phyloP scores from a whole-genome alignment of 2,797 vertebrate species.

The Arctocebus calabarensis region DNA sequence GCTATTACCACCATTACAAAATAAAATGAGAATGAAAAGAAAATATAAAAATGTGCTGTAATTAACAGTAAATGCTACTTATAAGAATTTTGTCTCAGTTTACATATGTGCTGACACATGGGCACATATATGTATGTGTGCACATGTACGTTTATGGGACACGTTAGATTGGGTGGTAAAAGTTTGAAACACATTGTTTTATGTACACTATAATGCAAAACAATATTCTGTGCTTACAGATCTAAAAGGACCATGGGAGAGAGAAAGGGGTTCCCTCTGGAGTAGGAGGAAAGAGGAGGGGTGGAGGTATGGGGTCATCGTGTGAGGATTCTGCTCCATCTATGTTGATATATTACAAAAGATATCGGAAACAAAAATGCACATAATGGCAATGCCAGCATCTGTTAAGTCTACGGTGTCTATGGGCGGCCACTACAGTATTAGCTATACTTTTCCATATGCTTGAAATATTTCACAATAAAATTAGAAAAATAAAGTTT shows the following conservation, averaged over 20 bases:
- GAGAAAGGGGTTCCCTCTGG: neutral
- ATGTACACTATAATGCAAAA: neutral
- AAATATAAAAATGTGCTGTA: neutral
- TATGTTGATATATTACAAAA: neutral
- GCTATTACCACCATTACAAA: neutral
- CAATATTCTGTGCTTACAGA: neutral
- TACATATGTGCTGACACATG: neutral
- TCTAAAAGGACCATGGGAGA: neutral
- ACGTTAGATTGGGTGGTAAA: neutral
- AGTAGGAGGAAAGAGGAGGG: neutral
- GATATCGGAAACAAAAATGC: neutral
- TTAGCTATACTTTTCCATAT: neutral
- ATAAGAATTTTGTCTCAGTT: neutral
- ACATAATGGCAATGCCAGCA: neutral
- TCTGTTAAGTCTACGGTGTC: neutral
- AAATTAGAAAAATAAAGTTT: neutral
- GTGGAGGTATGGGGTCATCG: neutral
- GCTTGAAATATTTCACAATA: neutral
- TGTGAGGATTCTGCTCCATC: neutral
- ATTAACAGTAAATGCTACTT: neutral
- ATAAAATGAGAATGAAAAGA: slow-evolving; percentile 10
- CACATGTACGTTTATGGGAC: neutral
- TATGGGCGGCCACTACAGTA: neutral
- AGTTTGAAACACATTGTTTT: neutral
- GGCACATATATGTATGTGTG: rapidly evolving